These are phyloP conservation scores for Osmerus mordax DNA, from an alignment of 2,113 vertebrate genomes.

Conservation along the genomic window DNA sequence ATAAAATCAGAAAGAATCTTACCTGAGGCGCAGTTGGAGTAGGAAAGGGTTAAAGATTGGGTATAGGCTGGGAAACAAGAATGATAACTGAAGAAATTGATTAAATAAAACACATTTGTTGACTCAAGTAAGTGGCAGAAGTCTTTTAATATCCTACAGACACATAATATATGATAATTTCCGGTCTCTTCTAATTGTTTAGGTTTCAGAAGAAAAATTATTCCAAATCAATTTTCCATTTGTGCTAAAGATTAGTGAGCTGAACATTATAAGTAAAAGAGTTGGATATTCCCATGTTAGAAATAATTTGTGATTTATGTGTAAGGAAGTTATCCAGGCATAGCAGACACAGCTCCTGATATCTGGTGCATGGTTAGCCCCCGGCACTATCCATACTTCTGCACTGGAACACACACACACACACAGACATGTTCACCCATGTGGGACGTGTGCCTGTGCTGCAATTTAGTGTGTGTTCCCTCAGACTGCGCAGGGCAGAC, in stretches of 20 bases:
- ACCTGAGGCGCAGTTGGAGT: too few species aligned
- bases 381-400: not conserved
- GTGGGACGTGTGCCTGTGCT: slow-evolving; percentile 44
- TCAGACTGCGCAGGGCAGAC: slow-evolving; percentile 37
- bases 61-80: not conserved
- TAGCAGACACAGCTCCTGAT: slow-evolving; percentile 43
- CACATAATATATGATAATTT: not conserved
- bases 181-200: not conserved
- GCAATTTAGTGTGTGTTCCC: slow-evolving; percentile 55
- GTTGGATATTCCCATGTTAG: slow-evolving; percentile 4
- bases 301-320: not conserved
- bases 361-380: slow-evolving; percentile 31
- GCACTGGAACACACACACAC: slow-evolving; percentile 7
- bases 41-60: not conserved
- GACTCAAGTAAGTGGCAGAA: not conserved
- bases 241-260: not conserved
- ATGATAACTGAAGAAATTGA: not conserved
- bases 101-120: not conserved
- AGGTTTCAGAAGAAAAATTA: slow-evolving; percentile 9
- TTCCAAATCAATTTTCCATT: slow-evolving; percentile 3
- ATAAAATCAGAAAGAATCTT: too few species aligned
- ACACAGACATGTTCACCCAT: slow-evolving; percentile 46
- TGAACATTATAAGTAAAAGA: not conserved
- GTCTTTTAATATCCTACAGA: not conserved
- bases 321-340: not conserved